Evolutionary conservation across 2,797 vertebrate species (phyloP).

Genomic region (Periophthalmus magnuspinnatus): DNA sequence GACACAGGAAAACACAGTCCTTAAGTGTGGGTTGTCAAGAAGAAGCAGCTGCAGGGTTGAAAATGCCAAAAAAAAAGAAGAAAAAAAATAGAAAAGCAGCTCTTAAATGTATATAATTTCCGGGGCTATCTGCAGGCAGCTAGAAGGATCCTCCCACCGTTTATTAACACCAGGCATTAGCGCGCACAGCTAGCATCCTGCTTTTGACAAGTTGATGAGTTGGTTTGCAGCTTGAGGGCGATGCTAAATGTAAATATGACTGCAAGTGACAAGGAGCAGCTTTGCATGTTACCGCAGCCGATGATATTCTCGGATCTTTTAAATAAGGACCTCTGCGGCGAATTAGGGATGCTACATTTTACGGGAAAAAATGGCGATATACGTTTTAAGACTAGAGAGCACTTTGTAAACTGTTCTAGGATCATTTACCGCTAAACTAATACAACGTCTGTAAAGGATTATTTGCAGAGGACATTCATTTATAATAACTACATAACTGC

Average conservation of each 20-base stretch:
- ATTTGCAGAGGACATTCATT: too few species aligned
- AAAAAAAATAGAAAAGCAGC: slow-evolving; percentile 33
- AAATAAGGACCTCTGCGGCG: too few species aligned
- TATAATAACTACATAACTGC: too few species aligned
- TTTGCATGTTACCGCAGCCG: too few species aligned
- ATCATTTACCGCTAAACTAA: too few species aligned
- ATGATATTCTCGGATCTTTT: too few species aligned
- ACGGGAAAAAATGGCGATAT: too few species aligned
- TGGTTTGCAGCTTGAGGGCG: slow-evolving; percentile 47
- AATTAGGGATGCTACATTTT: too few species aligned
- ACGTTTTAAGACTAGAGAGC: too few species aligned
- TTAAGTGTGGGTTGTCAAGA: slow-evolving; percentile 64
- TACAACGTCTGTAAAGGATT: too few species aligned
- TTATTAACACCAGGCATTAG: slow-evolving; percentile 51
- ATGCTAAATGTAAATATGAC: neutral
- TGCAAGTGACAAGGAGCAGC: neutral
- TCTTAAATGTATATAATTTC: slow-evolving; percentile 62
- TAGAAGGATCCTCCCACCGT: slow-evolving; percentile 36
- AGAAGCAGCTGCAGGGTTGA: slow-evolving; percentile 53
- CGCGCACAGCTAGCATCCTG: slow-evolving; percentile 30
- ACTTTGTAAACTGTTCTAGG: too few species aligned
- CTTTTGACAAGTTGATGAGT: slow-evolving; percentile 60
- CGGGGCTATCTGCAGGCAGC: slow-evolving; percentile 29
- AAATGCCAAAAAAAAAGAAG: slow-evolving; percentile 34
- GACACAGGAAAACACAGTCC: too few species aligned